These are phyloP conservation scores for Exephanes ischioxanthus DNA, from an alignment of 2,888 invertebrate species.

Conservation along the genomic window DNA sequence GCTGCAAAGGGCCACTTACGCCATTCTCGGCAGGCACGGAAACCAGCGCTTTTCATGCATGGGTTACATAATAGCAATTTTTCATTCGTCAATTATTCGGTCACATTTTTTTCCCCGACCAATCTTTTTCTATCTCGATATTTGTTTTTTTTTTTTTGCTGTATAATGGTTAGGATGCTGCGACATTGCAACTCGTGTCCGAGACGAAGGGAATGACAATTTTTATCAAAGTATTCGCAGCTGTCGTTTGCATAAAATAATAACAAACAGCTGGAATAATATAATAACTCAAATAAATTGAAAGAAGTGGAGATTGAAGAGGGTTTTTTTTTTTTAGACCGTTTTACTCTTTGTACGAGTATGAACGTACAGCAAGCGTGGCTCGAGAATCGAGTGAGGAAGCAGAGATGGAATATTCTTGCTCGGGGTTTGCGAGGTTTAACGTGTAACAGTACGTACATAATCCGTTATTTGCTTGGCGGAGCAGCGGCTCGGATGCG, in stretches of 20 bases:
- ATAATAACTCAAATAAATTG: slow-evolving; percentile 31
- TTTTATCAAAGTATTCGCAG: slow-evolving; percentile 13
- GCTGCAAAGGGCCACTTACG: too few species aligned
- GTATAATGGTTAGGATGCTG: neutral
- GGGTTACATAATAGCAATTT: too few species aligned
- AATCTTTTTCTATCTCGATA: too few species aligned
- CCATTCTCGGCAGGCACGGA: too few species aligned
- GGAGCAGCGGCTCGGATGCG: slow-evolving; percentile 75
- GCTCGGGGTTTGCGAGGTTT: slow-evolving; percentile 66
- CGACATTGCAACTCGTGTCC: neutral
- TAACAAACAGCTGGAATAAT: slow-evolving; percentile 34
- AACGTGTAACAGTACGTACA: slow-evolving; percentile 81
- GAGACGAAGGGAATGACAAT: neutral
- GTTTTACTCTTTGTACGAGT: slow-evolving; percentile 5
- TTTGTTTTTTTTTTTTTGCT: neutral
- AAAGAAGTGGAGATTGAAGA: slow-evolving; percentile 4
- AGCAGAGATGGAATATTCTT: slow-evolving; percentile 54
- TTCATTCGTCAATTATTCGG: too few species aligned
- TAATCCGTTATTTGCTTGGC: slow-evolving; percentile 83
- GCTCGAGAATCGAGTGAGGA: slow-evolving; percentile 36
- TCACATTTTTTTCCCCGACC: too few species aligned
- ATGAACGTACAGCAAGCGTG: slow-evolving; percentile 21
- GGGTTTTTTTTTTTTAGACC: neutral
- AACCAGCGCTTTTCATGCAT: too few species aligned
- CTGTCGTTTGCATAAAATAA: neutral